A percentile compares a stretch with the other conserved stretches of the same genome.
Evolutionary conservation across 2,797 vertebrate species (phyloP).

Genomic region (Gymnocypris eckloni): DNA sequence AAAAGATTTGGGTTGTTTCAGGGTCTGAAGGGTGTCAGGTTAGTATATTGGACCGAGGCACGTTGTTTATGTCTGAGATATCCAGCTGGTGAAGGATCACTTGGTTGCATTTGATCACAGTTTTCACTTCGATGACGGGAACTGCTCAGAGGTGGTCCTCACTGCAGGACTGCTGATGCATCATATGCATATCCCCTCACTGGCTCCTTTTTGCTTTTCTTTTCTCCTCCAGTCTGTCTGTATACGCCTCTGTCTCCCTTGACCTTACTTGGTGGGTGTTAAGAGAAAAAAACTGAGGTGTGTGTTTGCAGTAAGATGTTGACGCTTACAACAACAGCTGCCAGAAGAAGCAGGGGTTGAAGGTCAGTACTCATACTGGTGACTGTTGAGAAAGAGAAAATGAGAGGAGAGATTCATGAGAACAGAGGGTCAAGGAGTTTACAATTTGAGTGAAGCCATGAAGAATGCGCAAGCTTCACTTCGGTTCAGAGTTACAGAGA

Average conservation of each 20-base stretch:
- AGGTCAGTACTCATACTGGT: slow-evolving; percentile 70
- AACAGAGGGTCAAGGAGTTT: not conserved
- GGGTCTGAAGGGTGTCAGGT: slow-evolving; percentile 43
- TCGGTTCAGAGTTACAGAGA: slow-evolving; percentile 40
- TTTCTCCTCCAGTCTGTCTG: slow-evolving; percentile 30
- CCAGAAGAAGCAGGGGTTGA: slow-evolving; percentile 67
- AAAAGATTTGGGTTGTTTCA: slow-evolving; percentile 43
- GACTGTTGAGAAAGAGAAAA: slow-evolving; percentile 66
- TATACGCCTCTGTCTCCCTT: slow-evolving; percentile 42
- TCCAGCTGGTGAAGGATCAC: slow-evolving; percentile 42
- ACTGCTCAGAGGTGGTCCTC: slow-evolving; percentile 43
- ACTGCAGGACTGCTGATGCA: slow-evolving; percentile 33
- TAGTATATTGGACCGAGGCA: slow-evolving; percentile 32
- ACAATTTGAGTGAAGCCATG: slow-evolving; percentile 13
- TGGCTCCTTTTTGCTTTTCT: slow-evolving; percentile 42
- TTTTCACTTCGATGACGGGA: slow-evolving; percentile 45
- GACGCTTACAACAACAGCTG: slow-evolving; percentile 60
- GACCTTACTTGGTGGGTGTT: slow-evolving; percentile 62
- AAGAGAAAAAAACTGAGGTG: slow-evolving; percentile 67
- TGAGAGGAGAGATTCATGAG: slow-evolving; percentile 1
- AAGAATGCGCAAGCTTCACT: slow-evolving; percentile 30
- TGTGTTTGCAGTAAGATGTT: slow-evolving; percentile 66
- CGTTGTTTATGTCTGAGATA: slow-evolving; percentile 38
- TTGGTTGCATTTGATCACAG: slow-evolving; percentile 51
- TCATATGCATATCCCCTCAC: slow-evolving; percentile 38